Base-by-base conservation (phyloP, 1,140 invertebrate genomes). In the Pogonus chalceus region DNA sequence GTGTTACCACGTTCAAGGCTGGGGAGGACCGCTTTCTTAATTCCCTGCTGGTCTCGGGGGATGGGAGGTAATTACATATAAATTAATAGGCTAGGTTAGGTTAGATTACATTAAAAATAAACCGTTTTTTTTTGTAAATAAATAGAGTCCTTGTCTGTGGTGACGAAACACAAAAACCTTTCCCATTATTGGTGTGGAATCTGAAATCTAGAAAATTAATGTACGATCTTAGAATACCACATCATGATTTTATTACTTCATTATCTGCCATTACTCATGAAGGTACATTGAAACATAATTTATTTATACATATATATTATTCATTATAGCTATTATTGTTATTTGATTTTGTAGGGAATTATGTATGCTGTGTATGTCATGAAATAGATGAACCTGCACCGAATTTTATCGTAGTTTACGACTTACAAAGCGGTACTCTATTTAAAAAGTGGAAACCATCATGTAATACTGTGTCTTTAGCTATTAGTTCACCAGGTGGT, bases 391-490 rank as follows among this genome's bases (percentile, higher is more conserved):
- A 89, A 63, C 80, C 84, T 0, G 79, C 81, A 23, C 86, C 88
- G 1, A 92, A 91, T 73, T 92, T 91, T 73, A 88, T 93, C 51
- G 87, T 91, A 35, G 88, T 92, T 22, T 93, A 92, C 69, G 90
- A 93, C 72, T 75, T 93, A n/a, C 85, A 89, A 72, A 91, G 87
- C 60, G 90, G 90, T n/a, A 92, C 88, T 1, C 67, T 92, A 57
- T 92, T 92, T 72, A 91, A 91, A 70, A 90, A 90, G 72, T 90
- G 88, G 87, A 92, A 92, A 69, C 87, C 87, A 0, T 81, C 80
- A 37, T 82, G 82, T 54, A 85, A 87, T 67, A 88, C 85, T 3
- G 85, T 86, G 1, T 80, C 85, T 10, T 72, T 92, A 55, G 85
- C 87, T 56, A 90, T 92, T 65, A 89, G 87, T 56, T 87, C 87